phyloP scores from a whole-genome alignment of 2,113 vertebrate genomes.

The Bombycilla garrulus region DNA sequence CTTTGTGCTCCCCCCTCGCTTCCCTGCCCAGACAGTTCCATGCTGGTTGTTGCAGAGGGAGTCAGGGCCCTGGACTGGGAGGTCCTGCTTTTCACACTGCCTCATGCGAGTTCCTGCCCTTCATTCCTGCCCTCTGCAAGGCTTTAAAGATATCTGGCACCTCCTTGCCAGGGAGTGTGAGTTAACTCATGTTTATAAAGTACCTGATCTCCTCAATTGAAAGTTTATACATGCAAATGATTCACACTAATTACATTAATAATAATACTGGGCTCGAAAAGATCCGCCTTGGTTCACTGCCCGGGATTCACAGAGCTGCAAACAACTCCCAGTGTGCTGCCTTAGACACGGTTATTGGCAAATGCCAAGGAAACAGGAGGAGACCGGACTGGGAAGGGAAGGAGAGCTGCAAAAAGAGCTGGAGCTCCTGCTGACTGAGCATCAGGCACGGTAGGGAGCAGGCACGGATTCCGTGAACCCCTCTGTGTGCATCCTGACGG shows the following conservation, averaged over 20 bases:
- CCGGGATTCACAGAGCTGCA: slow-evolving; percentile 1
- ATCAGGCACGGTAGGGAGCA: neutral
- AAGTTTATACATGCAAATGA: slow-evolving; percentile 55
- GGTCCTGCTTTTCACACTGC: neutral
- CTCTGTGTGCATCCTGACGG: neutral
- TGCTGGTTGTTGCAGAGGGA: neutral
- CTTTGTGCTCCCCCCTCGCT: neutral
- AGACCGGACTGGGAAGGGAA: neutral
- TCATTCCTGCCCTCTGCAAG: neutral
- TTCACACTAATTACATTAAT: slow-evolving; percentile 51
- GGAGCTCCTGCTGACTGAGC: neutral
- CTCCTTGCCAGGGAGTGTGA: neutral
- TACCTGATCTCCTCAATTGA: neutral
- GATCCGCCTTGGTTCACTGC: slow-evolving; percentile 35
- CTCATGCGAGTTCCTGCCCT: neutral
- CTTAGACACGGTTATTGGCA: neutral
- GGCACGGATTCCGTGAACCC: accelerated
- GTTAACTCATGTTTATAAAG: slow-evolving; percentile 27
- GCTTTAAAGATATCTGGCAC: neutral
- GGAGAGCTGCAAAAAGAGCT: neutral
- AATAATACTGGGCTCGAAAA: slow-evolving; percentile 24
- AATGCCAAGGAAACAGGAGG: neutral
- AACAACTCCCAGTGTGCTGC: slow-evolving; percentile 28
- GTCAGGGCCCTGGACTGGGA: neutral
- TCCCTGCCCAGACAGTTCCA: neutral